Conservation (phyloP, 2,797 vertebrate genomes). For the Cryptoblepharus egeriae region DNA sequence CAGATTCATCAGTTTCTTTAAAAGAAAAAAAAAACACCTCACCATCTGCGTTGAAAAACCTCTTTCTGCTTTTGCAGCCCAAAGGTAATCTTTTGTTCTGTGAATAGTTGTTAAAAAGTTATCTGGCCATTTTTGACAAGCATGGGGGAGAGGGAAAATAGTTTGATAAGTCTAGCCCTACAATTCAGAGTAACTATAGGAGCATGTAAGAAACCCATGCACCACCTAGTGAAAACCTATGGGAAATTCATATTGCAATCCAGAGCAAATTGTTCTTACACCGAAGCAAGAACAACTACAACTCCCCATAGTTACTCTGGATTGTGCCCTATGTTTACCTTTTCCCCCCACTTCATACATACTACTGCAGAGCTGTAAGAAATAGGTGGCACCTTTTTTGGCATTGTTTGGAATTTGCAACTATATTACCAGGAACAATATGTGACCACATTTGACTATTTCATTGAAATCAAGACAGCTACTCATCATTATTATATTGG, state of each 20-base stretch:
- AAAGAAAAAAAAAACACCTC: not conserved
- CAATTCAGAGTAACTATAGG: too few relatives aligned
- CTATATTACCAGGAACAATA: too few relatives aligned
- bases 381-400: not conserved
- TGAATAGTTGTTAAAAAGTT: conserved; percentile 5
- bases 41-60: conserved; percentile 8
- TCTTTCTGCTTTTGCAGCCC: conserved; percentile 13
- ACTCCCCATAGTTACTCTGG: too few relatives aligned
- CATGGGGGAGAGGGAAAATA: not conserved
- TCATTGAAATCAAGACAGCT: not conserved
- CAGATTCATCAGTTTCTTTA: conserved; percentile 9
- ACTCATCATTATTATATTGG: too few relatives aligned
- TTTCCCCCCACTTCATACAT: too few relatives aligned
- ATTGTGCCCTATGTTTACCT: too few relatives aligned
- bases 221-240: too few relatives aligned
- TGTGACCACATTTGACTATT: not conserved
- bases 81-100: conserved; percentile 15
- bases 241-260: too few relatives aligned
- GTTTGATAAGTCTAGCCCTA: not conserved
- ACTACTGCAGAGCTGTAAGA: not conserved
- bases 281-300: too few relatives aligned
- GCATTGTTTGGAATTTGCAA: not conserved
- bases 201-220: too few relatives aligned
- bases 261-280: too few relatives aligned
- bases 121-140: not conserved